These are phyloP conservation scores for Tinamus major DNA, from an alignment of 2,797 vertebrate species.

Conservation along the genomic window DNA sequence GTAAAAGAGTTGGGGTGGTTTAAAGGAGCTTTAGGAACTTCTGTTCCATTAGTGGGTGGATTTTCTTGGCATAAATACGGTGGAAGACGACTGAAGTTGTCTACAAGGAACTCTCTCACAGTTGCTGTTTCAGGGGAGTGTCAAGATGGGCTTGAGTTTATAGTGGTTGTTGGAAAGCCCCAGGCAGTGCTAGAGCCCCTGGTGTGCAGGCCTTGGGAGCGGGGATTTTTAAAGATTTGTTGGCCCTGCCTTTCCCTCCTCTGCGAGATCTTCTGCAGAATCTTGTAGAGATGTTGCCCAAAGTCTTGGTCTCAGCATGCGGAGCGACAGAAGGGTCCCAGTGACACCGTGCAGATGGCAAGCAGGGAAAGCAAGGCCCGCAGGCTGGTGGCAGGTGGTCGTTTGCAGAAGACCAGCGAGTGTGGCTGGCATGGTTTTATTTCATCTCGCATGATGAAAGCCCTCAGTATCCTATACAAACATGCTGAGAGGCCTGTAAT, in stretches of 20 bases:
- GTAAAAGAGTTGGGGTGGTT: not conserved
- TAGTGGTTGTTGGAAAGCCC: not conserved
- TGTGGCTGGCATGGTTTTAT: not conserved
- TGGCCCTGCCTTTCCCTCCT: not conserved
- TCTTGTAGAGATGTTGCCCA: not conserved
- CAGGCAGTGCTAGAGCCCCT: not conserved
- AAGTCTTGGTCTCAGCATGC: not conserved
- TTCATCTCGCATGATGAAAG: not conserved
- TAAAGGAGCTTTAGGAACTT: not conserved
- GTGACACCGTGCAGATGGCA: not conserved
- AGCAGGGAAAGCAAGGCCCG: not conserved
- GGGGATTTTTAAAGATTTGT: not conserved
- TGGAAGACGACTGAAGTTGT: not conserved
- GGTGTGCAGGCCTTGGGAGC: not conserved
- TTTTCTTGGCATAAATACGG: not conserved
- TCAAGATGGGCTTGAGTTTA: not conserved
- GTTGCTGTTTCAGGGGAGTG: not conserved
- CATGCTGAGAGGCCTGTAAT: not conserved
- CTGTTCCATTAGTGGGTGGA: not conserved
- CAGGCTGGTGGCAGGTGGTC: not conserved
- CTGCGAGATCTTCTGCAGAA: not conserved
- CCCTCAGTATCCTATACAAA: not conserved
- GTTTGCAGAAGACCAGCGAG: not conserved
- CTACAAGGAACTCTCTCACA: not conserved
- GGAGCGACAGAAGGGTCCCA: not conserved